Evolutionary conservation across 2,797 vertebrate genomes (phyloP).

Genomic region (Argentina silus): DNA sequence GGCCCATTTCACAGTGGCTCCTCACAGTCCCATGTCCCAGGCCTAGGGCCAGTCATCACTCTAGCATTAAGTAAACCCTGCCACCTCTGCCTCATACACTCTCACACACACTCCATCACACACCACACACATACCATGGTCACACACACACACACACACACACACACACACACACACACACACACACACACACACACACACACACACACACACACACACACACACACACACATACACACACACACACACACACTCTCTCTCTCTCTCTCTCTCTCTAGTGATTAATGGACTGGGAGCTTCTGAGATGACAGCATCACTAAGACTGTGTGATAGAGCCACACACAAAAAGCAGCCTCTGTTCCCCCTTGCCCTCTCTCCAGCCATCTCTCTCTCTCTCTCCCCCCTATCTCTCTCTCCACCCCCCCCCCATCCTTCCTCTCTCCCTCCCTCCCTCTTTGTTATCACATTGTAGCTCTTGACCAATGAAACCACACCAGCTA

Average conservation of each 20-base stretch:
- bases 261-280: conserved; percentile 39
- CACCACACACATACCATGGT: conserved; percentile 36
- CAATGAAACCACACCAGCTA: neutral
- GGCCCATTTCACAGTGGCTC: conserved; percentile 79
- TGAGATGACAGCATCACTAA: conserved; percentile 60
- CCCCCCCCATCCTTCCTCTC: conserved; percentile 6
- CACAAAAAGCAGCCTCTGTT: conserved; percentile 34
- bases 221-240: conserved; percentile 31
- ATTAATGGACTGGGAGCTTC: conserved; percentile 74
- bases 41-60: conserved; percentile 71
- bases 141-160: conserved; percentile 13
- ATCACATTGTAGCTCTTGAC: neutral
- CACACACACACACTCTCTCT: conserved; percentile 8
- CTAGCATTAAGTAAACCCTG: conserved; percentile 71
- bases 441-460: conserved; percentile 5
- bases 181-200: conserved; percentile 33
- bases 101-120: conserved; percentile 41
- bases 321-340: conserved; percentile 56
- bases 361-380: neutral
- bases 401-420: conserved; percentile 9
- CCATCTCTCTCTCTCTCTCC: conserved; percentile 30
- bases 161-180: conserved; percentile 49
- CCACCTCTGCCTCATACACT: conserved; percentile 56
- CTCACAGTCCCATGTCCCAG: conserved; percentile 63
- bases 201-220: conserved; percentile 51